Conservation (phyloP, 92 coral and sea anemone genomes). For the Palythoa grandiflora region DNA sequence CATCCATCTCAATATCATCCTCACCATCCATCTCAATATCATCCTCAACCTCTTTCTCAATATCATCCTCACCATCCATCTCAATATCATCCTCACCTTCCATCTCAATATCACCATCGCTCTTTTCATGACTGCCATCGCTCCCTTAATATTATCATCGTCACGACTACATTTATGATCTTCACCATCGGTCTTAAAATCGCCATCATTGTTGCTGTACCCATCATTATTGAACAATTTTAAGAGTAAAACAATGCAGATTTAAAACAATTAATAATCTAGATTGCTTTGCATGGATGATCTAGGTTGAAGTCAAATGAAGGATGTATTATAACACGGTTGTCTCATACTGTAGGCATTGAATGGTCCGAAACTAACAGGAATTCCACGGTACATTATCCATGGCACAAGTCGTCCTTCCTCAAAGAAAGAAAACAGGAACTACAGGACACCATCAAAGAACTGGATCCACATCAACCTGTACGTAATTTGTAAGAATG, state of each 20-base stretch:
- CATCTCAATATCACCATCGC: background rate
- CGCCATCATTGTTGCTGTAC: too few relatives aligned
- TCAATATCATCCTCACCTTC: background rate
- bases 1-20: too few relatives aligned
- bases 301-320: background rate
- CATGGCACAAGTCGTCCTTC: conserved; percentile 86
- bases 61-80: background rate
- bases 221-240: too few relatives aligned
- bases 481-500: conserved; percentile 42
- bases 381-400: conserved; percentile 79
- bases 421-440: conserved; percentile 83
- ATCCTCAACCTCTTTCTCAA: too few relatives aligned
- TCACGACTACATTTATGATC: too few relatives aligned
- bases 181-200: too few relatives aligned
- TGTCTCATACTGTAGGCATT: conserved; percentile 62
- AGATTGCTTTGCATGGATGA: background rate
- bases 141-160: too few relatives aligned
- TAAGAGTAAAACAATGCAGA: too few relatives aligned
- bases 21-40: background rate
- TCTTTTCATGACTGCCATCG: too few relatives aligned
- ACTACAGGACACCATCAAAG: conserved; percentile 73
- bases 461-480: conserved; percentile 90
- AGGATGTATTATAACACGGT: background rate
- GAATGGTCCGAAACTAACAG: conserved; percentile 92
- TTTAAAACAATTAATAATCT: too few relatives aligned